These are phyloP conservation scores for Drosophila tripunctata DNA, from an alignment of 2,888 invertebrate species.

Conservation along the genomic window DNA sequence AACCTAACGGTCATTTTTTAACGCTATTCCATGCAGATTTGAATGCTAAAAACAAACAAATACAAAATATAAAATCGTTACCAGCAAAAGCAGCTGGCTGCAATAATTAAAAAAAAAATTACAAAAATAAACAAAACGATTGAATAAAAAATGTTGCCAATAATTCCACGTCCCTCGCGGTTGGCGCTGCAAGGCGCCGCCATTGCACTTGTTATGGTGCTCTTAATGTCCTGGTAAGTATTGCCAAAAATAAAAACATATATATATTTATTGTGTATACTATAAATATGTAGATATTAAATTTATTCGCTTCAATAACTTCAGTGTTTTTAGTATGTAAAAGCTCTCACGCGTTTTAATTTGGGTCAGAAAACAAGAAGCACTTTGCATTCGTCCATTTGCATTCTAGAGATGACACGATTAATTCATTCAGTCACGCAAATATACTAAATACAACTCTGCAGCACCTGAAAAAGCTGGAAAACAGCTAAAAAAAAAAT, in stretches of 20 bases:
- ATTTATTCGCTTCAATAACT: conserved; percentile 30
- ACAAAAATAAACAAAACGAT: conserved; percentile 11
- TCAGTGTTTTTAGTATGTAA: conserved; percentile 36
- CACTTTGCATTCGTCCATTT: conserved; percentile 9
- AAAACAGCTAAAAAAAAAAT: no score
- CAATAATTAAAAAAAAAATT: conserved; percentile 1
- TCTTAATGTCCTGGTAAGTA: conserved; percentile 76
- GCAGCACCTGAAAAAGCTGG: no score
- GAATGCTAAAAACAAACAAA: background rate
- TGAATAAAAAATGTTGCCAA: conserved; percentile 64
- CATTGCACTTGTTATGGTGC: conserved; percentile 53
- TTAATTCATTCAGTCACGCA: no score
- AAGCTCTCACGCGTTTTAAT: conserved; percentile 26
- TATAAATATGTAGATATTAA: background rate
- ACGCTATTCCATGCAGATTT: background rate
- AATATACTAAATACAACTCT: no score
- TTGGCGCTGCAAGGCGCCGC: conserved; percentile 59
- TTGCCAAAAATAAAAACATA: background rate
- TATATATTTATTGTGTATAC: background rate
- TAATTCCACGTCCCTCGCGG: conserved; percentile 60
- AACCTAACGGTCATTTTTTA: conserved; percentile 11
- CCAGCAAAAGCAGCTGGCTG: conserved; percentile 18
- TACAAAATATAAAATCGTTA: background rate
- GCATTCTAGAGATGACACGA: no score
- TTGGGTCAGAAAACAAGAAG: conserved; percentile 46